phyloP scores from a whole-genome alignment of 2,888 invertebrate species.

The Conchocele bisecta region DNA sequence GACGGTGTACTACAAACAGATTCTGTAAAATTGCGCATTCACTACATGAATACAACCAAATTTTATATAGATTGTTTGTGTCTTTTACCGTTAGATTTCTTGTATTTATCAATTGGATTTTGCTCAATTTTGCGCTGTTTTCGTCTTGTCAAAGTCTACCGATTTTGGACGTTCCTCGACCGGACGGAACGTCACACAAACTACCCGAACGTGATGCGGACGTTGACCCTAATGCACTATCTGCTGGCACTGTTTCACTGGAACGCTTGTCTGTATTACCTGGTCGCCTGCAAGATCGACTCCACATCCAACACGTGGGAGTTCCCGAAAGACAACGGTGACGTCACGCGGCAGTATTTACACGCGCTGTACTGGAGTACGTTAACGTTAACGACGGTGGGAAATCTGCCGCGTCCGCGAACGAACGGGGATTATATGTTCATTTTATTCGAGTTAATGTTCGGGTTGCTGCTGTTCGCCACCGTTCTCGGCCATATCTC shows the following conservation, averaged over 20 bases:
- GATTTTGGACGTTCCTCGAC: slow-evolving; percentile 99
- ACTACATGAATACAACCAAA: slow-evolving; percentile 98
- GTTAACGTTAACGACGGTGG: slow-evolving; percentile 96
- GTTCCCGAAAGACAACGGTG: slow-evolving; percentile 73
- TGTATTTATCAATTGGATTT: slow-evolving; percentile 96
- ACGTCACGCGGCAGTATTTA: slow-evolving; percentile 91
- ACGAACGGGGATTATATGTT: slow-evolving; percentile 98
- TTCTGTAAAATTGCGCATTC: slow-evolving; percentile 94
- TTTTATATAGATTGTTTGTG: slow-evolving; percentile 99
- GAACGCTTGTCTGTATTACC: slow-evolving; percentile 99
- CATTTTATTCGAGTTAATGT: slow-evolving; percentile 96
- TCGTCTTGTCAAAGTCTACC: slow-evolving; percentile 97
- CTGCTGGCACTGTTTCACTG: slow-evolving; percentile 99
- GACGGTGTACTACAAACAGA: slow-evolving; percentile 99
- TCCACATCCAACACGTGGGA: slow-evolving; percentile 81
- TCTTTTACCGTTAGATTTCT: slow-evolving; percentile 97
- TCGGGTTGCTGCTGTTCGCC: slow-evolving; percentile 96
- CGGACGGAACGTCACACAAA: slow-evolving; percentile 99
- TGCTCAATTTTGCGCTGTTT: slow-evolving; percentile 98
- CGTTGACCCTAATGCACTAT: slow-evolving; percentile 87
- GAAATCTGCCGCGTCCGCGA: slow-evolving; percentile 94
- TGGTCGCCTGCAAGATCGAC: slow-evolving; percentile 85
- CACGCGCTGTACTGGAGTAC: slow-evolving; percentile 99
- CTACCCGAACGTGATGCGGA: slow-evolving; percentile 95
- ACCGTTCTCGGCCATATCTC: slow-evolving; percentile 98